A percentile compares a stretch with the other conserved stretches of the same genome.
Evolutionary conservation across 1,140 invertebrate species (phyloP).

Genomic region (fruit fly (Drosophila melanogaster)): Release_6_plus_ISO1_MT NC_004354.4:4131501-4132000

Average conservation of each 20-base stretch:
- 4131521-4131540: constrained; percentile 16
- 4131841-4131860: constrained; percentile 91
- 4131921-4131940: constrained; percentile 94
- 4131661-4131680: constrained; percentile 70
- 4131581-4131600: constrained; percentile 98
- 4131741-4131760: constrained; percentile 96
- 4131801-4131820: constrained; percentile 92
- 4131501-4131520: background rate
- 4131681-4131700: constrained; percentile 86
- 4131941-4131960: constrained; percentile 88
- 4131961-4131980: constrained; percentile 93
- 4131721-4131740: constrained; percentile 94
- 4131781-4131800: constrained; percentile 88
- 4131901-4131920: constrained; percentile 99
- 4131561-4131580: constrained; percentile 94
- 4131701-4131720: constrained; percentile 88
- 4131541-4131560: constrained; percentile 86
- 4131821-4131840: constrained; percentile 99
- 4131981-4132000: constrained; percentile 92
- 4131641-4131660: constrained; percentile 90
- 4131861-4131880: constrained; percentile 89
- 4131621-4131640: constrained; percentile 91
- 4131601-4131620: constrained; percentile 94
- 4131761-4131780: constrained; percentile 96
- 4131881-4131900: constrained; percentile 91